These are phyloP conservation scores for Somateria mollissima DNA, from an alignment of 2,797 vertebrate species.

Conservation along the genomic window DNA sequence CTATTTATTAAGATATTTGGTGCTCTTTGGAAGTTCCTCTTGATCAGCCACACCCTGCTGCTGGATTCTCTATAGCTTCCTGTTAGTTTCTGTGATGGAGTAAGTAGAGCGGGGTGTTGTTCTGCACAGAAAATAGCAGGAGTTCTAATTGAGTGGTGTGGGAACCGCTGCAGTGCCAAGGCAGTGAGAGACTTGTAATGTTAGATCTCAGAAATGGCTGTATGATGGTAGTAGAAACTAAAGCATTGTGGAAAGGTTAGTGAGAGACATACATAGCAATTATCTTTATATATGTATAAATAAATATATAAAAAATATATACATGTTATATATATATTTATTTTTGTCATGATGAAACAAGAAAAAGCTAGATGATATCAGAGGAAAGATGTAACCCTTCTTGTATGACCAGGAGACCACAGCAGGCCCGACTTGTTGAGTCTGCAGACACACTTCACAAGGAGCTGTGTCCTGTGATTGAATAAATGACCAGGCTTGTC, in stretches of 20 bases:
- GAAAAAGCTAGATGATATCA: neutral
- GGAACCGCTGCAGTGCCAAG: neutral
- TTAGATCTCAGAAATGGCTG: neutral
- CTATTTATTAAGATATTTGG: neutral
- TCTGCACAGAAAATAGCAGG: neutral
- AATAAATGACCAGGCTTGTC: neutral
- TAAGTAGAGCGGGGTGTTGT: accelerated
- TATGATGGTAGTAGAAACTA: neutral
- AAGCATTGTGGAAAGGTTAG: neutral
- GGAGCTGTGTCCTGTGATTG: neutral
- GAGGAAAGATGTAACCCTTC: neutral
- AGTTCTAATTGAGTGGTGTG: neutral
- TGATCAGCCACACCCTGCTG: accelerated
- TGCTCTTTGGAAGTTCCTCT: neutral
- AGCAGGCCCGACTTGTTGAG: neutral
- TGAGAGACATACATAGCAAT: neutral
- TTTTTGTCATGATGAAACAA: neutral
- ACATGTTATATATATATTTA: no score
- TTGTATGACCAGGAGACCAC: neutral
- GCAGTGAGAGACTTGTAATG: neutral
- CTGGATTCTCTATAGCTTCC: neutral
- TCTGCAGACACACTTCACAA: neutral
- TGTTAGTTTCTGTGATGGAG: neutral
- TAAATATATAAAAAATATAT: no score
- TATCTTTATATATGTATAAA: neutral